Percentiles rank a stretch among this genome's conserved stretches.
Evolutionary conservation across 2,113 vertebrate species (phyloP).

Genomic region (Mystacornis crossleyi): DNA sequence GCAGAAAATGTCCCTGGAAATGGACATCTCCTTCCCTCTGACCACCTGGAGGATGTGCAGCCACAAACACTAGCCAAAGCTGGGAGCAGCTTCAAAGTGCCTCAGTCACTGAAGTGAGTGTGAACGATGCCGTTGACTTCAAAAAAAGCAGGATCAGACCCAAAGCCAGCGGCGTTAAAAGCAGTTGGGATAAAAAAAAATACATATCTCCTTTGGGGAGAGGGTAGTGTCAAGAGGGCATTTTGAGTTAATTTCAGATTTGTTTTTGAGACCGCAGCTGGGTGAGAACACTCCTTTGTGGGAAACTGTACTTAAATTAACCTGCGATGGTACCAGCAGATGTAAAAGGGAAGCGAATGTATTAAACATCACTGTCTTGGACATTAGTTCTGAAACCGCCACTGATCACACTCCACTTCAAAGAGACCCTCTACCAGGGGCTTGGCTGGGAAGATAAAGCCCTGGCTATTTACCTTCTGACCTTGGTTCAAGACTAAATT

Average conservation of each 20-base stretch:
- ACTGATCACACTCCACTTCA: constrained; percentile 73
- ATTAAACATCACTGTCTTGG: constrained; percentile 77
- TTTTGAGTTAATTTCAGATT: constrained; percentile 20
- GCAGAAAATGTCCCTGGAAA: background rate
- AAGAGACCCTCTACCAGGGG: constrained; percentile 70
- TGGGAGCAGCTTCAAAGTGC: background rate
- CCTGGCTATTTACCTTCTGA: constrained; percentile 75
- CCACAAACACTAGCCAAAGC: fast-evolving
- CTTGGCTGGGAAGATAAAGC: constrained; percentile 76
- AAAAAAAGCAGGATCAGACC: background rate
- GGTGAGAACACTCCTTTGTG: constrained; percentile 28
- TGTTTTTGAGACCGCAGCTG: constrained; percentile 3
- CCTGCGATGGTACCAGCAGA: constrained; percentile 45
- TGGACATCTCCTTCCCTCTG: background rate
- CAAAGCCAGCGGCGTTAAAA: background rate
- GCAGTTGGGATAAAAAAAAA: background rate
- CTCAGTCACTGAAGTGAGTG: background rate
- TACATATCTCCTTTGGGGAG: background rate
- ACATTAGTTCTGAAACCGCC: constrained; percentile 71
- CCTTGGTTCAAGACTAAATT: constrained; percentile 71
- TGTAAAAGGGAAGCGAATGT: constrained; percentile 57
- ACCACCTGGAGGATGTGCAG: background rate
- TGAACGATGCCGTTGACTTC: background rate
- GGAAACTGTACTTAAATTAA: constrained; percentile 63
- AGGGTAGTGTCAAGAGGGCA: background rate